These are phyloP conservation scores for Drosophila bipectinata DNA, from an alignment of 1,140 invertebrate species.

Conservation along the genomic window DNA sequence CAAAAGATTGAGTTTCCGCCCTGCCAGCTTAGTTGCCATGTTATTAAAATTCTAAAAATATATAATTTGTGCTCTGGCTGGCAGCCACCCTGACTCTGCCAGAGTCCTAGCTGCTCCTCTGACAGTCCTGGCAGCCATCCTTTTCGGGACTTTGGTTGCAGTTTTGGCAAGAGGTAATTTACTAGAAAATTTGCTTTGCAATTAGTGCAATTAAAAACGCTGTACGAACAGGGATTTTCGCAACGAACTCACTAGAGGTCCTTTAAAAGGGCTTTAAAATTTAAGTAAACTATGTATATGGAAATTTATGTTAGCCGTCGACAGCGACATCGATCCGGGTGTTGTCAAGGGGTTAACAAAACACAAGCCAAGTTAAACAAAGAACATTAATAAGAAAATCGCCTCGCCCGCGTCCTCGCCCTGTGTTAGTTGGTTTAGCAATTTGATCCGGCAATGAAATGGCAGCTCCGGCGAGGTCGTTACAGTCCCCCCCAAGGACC, in stretches of 20 bases:
- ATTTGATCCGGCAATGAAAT: constrained; percentile 56
- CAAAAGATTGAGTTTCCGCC: constrained; percentile 24
- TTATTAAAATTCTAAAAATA: constrained; percentile 78
- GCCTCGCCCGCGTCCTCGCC: constrained; percentile 1
- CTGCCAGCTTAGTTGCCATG: constrained; percentile 45
- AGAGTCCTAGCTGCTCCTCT: not conserved
- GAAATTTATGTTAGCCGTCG: constrained; percentile 23
- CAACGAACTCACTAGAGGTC: not conserved
- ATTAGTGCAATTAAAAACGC: constrained; percentile 77
- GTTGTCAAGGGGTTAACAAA: constrained; percentile 44
- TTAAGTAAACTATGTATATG: constrained; percentile 3
- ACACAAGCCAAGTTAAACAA: constrained; percentile 50
- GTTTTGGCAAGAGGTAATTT: constrained; percentile 71
- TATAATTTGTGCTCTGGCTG: constrained; percentile 54
- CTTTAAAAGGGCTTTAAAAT: constrained; percentile 17
- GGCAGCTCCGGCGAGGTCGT: constrained; percentile 23
- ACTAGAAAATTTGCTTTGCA: constrained; percentile 82
- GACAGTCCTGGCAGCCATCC: constrained; percentile 21
- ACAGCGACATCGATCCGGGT: constrained; percentile 40
- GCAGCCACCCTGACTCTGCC: not conserved
- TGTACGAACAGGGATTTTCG: constrained; percentile 32
- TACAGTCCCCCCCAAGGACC: constrained; percentile 37
- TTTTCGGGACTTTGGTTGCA: constrained; percentile 39
- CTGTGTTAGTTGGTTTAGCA: constrained; percentile 62
- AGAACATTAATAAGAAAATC: constrained; percentile 65